Percentiles rank a stretch among this genome's conserved stretches.
Evolutionary conservation across 2,797 vertebrate species (phyloP).

Genomic region (Diplodus sargus): DNA sequence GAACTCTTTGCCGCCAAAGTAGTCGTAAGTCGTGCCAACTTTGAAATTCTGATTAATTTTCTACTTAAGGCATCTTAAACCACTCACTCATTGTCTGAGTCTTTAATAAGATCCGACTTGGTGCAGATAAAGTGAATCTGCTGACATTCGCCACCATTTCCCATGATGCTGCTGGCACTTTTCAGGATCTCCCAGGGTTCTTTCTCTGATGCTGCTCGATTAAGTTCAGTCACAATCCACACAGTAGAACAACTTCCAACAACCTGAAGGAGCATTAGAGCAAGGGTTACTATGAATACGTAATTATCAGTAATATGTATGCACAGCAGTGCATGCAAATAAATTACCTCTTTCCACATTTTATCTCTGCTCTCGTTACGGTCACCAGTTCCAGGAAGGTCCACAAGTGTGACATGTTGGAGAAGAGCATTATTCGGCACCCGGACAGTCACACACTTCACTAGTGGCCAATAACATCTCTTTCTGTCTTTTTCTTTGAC

Average conservation of each 20-base stretch:
- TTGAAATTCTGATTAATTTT: too few species aligned
- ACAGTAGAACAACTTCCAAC: conserved; percentile 60
- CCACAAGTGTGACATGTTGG: conserved; percentile 69
- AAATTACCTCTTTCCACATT: conserved; percentile 75
- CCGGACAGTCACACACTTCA: conserved; percentile 73
- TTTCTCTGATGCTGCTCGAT: conserved; percentile 41
- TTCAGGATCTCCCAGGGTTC: conserved; percentile 63
- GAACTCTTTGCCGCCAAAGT: too few species aligned
- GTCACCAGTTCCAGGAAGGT: conserved; percentile 78
- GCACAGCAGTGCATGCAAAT: too few species aligned
- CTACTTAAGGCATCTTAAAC: background rate
- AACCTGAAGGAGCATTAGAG: conserved; percentile 25
- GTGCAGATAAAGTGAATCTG: conserved; percentile 67
- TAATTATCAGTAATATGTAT: background rate
- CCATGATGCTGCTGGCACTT: conserved; percentile 25
- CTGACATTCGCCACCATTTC: conserved; percentile 65
- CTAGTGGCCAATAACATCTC: conserved; percentile 72
- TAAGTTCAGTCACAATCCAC: conserved; percentile 61
- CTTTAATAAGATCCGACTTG: conserved; percentile 11
- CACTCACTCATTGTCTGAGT: conserved; percentile 19
- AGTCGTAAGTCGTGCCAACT: background rate
- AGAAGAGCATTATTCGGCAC: conserved; percentile 61
- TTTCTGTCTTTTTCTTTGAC: fast-evolving
- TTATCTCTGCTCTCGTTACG: conserved; percentile 67
- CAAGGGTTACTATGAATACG: background rate